These are phyloP conservation scores for Andrena chrysosceles DNA, from an alignment of 2,888 invertebrate species.

Conservation along the genomic window DNA sequence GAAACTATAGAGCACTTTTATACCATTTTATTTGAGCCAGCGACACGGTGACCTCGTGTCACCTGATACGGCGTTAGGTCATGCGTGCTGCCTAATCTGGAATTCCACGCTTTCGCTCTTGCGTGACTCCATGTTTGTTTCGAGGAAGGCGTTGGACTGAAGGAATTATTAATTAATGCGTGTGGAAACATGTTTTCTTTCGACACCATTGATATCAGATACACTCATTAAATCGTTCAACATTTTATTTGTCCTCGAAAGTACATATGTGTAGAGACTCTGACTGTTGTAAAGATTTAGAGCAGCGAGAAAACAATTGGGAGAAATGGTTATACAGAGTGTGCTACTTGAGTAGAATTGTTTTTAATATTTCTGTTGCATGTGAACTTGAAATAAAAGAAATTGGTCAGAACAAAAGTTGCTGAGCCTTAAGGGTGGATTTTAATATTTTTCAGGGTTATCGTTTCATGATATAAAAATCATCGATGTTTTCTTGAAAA, in stretches of 20 bases:
- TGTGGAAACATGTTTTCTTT: background rate
- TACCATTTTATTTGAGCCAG: constrained; percentile 14
- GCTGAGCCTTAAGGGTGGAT: too few species aligned
- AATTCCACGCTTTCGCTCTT: background rate
- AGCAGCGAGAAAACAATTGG: too few species aligned
- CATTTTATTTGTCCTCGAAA: background rate
- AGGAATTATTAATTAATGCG: constrained; percentile 21
- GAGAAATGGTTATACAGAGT: too few species aligned
- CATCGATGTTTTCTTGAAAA: too few species aligned
- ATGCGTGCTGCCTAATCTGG: constrained; percentile 24
- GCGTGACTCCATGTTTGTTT: constrained; percentile 17
- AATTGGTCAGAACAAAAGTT: too few species aligned
- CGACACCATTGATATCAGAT: background rate
- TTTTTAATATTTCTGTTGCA: too few species aligned
- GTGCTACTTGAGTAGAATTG: too few species aligned
- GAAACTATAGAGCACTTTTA: background rate
- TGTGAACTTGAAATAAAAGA: too few species aligned
- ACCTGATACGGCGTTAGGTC: constrained; percentile 13
- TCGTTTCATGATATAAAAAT: too few species aligned
- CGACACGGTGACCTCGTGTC: background rate
- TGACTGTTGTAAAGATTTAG: too few species aligned
- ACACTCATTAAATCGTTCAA: background rate
- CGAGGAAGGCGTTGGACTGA: background rate
- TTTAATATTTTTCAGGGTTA: too few species aligned
- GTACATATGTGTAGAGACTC: too few species aligned